Percentiles rank a stretch among this genome's conserved stretches.
These are phyloP conservation scores for Melanargia galathea DNA, from an alignment of 2,888 invertebrate species.

Conservation along the genomic window DNA sequence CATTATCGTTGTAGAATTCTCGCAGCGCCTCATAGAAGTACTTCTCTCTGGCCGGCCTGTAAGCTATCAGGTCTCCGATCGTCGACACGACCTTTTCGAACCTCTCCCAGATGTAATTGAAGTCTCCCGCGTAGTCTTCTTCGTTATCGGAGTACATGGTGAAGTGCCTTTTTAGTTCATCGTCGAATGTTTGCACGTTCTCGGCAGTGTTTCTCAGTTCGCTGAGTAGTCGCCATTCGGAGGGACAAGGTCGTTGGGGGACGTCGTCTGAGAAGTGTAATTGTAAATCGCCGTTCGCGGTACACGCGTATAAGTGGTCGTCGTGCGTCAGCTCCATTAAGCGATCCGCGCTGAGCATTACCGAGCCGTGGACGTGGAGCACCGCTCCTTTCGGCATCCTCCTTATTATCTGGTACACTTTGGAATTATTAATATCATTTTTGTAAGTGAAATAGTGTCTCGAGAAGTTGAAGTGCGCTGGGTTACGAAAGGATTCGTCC, in stretches of 20 bases:
- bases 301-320: slow-evolving; percentile 83
- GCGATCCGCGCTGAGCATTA: slow-evolving; percentile 83
- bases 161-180: slow-evolving; percentile 75
- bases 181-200: slow-evolving; percentile 75
- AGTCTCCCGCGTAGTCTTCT: slow-evolving; percentile 65
- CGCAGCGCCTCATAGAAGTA: slow-evolving; percentile 83
- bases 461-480: slow-evolving; percentile 83
- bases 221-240: slow-evolving; percentile 76
- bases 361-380: slow-evolving; percentile 86
- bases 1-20: slow-evolving; percentile 85
- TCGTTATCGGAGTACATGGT: slow-evolving; percentile 68
- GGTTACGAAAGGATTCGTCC: slow-evolving; percentile 70
- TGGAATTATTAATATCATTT: slow-evolving; percentile 81
- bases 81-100: slow-evolving; percentile 80
- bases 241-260: slow-evolving; percentile 59
- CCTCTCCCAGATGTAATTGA: slow-evolving; percentile 82
- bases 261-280: slow-evolving; percentile 62
- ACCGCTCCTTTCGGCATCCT: slow-evolving; percentile 89
- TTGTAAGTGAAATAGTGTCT: slow-evolving; percentile 85
- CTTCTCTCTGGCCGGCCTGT: slow-evolving; percentile 84
- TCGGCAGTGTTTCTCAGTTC: slow-evolving; percentile 69
- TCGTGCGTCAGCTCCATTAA: slow-evolving; percentile 84
- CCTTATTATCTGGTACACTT: slow-evolving; percentile 85
- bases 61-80: slow-evolving; percentile 80
- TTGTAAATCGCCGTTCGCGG: slow-evolving; percentile 52